Conservation (phyloP, 2,888 invertebrate species). For the Sarcophaga variegata region DNA sequence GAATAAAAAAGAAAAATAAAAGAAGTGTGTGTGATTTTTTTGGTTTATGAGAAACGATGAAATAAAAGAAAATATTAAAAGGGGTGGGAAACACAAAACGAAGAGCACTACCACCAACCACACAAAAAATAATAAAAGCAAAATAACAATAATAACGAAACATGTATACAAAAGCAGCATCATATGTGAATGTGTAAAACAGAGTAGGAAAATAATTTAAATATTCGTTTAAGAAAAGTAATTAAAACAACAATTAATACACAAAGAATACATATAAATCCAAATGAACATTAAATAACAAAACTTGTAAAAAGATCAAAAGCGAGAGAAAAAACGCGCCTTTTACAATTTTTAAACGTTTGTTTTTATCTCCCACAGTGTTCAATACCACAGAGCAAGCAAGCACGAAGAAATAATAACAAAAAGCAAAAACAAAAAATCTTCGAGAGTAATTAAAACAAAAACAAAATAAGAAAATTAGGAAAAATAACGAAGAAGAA, state of each 20-base stretch:
- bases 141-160: constrained; percentile 29
- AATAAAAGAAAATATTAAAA: constrained; percentile 31
- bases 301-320: background rate
- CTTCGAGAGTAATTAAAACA: constrained; percentile 20
- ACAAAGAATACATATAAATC: constrained; percentile 2
- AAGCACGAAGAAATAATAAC: background rate
- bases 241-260: constrained; percentile 17
- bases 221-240: constrained; percentile 28
- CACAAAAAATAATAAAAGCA: constrained; percentile 51
- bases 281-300: background rate
- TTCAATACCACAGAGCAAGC: background rate
- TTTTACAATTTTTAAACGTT: constrained; percentile 12
- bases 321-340: constrained; percentile 35
- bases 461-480: constrained; percentile 3
- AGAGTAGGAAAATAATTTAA: constrained; percentile 28
- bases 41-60: constrained; percentile 16
- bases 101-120: constrained; percentile 50
- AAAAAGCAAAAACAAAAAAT: constrained; percentile 9
- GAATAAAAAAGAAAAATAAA: constrained; percentile 28
- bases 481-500: constrained; percentile 9
- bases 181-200: constrained; percentile 35
- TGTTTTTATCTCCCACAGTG: constrained; percentile 8
- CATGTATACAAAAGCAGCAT: constrained; percentile 11
- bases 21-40: constrained; percentile 25
- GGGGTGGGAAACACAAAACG: constrained; percentile 47